Evolutionary conservation across 1,140 invertebrate genomes (phyloP).

Genomic region (Myzus persicae): DNA sequence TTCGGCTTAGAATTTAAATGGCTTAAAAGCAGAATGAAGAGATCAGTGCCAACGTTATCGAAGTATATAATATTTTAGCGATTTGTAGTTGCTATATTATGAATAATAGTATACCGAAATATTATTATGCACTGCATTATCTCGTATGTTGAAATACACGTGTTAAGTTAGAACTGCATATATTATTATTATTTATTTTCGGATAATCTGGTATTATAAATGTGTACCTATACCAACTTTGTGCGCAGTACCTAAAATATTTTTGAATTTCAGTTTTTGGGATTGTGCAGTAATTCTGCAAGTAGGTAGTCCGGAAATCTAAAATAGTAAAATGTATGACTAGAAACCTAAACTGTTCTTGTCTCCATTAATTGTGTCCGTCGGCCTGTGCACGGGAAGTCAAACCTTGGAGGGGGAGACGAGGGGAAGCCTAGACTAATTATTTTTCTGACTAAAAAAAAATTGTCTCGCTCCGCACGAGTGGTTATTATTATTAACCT

Average conservation of each 20-base stretch:
- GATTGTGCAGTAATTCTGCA: neutral
- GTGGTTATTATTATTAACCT: too few species aligned
- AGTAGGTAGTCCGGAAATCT: neutral
- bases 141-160: neutral
- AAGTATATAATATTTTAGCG: neutral
- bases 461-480: too few species aligned
- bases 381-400: neutral
- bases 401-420: too few species aligned
- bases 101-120: neutral
- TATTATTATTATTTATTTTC: slow-evolving; percentile 7
- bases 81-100: neutral
- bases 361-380: neutral
- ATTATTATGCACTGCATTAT: neutral
- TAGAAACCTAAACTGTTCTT: neutral
- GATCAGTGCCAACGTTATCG: slow-evolving; percentile 5
- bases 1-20: neutral
- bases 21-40: neutral
- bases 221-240: too few species aligned
- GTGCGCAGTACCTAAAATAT: neutral
- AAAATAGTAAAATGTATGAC: too few species aligned
- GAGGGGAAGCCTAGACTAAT: too few species aligned
- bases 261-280: neutral
- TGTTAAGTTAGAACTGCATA: neutral
- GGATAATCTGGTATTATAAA: neutral
- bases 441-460: too few species aligned